Conservation (phyloP, 2,888 invertebrate genomes). For the Xanthostigma xanthostigma region DNA sequence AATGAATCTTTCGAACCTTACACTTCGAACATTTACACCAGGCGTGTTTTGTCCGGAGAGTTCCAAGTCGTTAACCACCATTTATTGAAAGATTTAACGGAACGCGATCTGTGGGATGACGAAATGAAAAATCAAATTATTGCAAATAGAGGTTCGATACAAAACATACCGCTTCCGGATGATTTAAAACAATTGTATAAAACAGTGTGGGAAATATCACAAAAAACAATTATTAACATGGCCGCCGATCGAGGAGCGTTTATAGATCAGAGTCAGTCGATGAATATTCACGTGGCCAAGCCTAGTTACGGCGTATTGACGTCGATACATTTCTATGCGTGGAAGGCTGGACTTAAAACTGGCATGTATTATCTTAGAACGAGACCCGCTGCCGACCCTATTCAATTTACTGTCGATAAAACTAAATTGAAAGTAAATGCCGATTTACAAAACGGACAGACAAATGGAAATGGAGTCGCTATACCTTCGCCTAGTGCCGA, state of each 20-base stretch:
- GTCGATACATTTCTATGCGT: slow-evolving; percentile 97
- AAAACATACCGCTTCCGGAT: slow-evolving; percentile 73
- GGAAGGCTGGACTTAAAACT: slow-evolving; percentile 94
- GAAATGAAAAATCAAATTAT: slow-evolving; percentile 91
- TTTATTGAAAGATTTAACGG: slow-evolving; percentile 81
- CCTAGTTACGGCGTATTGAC: slow-evolving; percentile 87
- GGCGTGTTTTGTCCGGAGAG: slow-evolving; percentile 89
- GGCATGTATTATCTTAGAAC: slow-evolving; percentile 98
- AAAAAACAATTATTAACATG: slow-evolving; percentile 87
- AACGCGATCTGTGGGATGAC: slow-evolving; percentile 83
- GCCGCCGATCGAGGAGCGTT: slow-evolving; percentile 95
- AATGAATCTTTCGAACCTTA: slow-evolving; percentile 98
- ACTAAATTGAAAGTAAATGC: slow-evolving; percentile 33
- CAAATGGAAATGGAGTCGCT: slow-evolving; percentile 7
- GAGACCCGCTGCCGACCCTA: slow-evolving; percentile 90
- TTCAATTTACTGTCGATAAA: slow-evolving; percentile 97
- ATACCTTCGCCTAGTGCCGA: slow-evolving; percentile 21
- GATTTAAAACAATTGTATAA: slow-evolving; percentile 79
- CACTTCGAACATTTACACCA: slow-evolving; percentile 90
- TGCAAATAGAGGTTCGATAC: slow-evolving; percentile 82
- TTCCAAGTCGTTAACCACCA: slow-evolving; percentile 96
- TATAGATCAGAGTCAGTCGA: slow-evolving; percentile 96
- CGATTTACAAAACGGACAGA: neutral
- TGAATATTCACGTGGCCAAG: slow-evolving; percentile 93
- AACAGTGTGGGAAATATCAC: slow-evolving; percentile 95